Conservation (phyloP, 2,888 invertebrate species). For the Phyllotreta striolata region DNA sequence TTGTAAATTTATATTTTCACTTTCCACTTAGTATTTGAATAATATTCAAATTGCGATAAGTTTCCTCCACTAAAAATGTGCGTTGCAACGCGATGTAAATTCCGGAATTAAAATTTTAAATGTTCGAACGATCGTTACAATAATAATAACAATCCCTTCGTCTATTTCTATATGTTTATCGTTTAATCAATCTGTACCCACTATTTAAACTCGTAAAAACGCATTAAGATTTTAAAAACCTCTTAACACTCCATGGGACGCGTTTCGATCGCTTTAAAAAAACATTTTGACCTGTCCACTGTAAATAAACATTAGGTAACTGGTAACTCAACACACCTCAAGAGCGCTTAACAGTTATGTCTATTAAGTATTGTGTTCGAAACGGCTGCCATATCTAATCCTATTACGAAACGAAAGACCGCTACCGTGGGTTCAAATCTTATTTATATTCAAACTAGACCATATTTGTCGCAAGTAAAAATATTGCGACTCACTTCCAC, state of each 20-base stretch:
- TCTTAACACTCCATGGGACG: constrained; percentile 17
- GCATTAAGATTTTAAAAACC: constrained; percentile 15
- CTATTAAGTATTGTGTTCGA: constrained; percentile 31
- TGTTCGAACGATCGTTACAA: constrained; percentile 4
- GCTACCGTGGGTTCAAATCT: constrained; percentile 35
- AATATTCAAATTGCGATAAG: too few species aligned
- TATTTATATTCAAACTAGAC: constrained; percentile 36
- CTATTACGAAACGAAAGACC: constrained; percentile 32
- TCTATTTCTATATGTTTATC: too few species aligned
- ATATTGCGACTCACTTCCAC: constrained; percentile 29
- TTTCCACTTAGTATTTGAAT: too few species aligned
- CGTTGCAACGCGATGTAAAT: too few species aligned
- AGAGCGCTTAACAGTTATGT: constrained; percentile 26
- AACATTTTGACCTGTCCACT: constrained; percentile 27
- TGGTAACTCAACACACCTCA: constrained; percentile 29
- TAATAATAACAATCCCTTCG: too few species aligned
- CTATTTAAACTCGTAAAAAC: constrained; percentile 8
- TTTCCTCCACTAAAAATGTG: too few species aligned
- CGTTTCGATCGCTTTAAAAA: constrained; percentile 15
- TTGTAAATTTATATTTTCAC: too few species aligned
- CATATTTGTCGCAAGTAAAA: constrained; percentile 31
- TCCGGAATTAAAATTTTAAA: neutral
- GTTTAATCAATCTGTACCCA: too few species aligned
- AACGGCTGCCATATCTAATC: constrained; percentile 31
- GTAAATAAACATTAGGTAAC: constrained; percentile 29